Evolutionary conservation across 2,888 invertebrate genomes (phyloP).

Genomic region (Chrysolina haemoptera): DNA sequence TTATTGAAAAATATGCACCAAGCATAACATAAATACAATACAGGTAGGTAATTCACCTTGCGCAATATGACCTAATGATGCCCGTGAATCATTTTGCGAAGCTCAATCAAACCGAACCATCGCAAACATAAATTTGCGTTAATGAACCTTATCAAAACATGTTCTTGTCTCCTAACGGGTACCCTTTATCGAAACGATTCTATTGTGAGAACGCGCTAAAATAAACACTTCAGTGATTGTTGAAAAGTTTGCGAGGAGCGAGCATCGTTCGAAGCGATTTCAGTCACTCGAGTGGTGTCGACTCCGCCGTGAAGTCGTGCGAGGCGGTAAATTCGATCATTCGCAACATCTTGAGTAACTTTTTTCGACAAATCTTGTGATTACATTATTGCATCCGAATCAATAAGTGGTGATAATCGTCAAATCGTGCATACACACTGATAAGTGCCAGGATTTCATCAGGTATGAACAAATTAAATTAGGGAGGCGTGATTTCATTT

Average conservation of each 20-base stretch:
- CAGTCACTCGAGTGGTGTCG: background rate
- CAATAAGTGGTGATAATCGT: too few relatives aligned
- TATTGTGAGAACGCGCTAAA: background rate
- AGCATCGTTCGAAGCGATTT: background rate
- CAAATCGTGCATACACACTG: too few relatives aligned
- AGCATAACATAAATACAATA: too few relatives aligned
- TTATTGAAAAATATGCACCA: too few relatives aligned
- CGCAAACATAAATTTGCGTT: background rate
- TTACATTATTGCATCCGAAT: too few relatives aligned
- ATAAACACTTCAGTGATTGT: background rate
- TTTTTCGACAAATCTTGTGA: too few relatives aligned
- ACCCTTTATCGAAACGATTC: background rate
- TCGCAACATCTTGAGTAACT: background rate
- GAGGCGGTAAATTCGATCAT: background rate
- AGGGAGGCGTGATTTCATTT: too few relatives aligned
- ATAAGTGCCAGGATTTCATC: too few relatives aligned
- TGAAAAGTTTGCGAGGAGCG: background rate
- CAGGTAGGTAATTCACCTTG: too few relatives aligned
- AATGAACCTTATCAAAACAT: background rate
- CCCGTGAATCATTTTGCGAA: too few relatives aligned
- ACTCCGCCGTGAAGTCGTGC: background rate
- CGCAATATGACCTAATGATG: too few relatives aligned
- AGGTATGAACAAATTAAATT: too few relatives aligned
- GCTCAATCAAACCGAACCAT: background rate
- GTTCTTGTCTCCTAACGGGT: background rate